Conservation (phyloP, 2,888 invertebrate genomes). For the Taphrorychus bicolor region DNA sequence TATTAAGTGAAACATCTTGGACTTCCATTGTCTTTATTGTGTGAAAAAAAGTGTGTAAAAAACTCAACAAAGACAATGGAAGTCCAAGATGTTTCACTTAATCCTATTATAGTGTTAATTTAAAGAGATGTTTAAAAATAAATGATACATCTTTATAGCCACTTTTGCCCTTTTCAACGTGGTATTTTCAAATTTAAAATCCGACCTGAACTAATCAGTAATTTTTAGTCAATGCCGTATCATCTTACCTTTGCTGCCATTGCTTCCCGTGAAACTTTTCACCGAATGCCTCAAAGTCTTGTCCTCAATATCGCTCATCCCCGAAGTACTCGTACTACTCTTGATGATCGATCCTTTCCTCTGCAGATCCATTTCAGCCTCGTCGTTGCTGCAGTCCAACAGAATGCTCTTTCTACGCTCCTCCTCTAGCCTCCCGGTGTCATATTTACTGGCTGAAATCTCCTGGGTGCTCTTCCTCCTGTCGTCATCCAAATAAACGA, state of each 20-base stretch:
- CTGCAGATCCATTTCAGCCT: constrained; percentile 13
- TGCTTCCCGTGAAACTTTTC: constrained; percentile 51
- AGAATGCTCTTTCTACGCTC: constrained; percentile 31
- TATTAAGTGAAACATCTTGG: too few species aligned
- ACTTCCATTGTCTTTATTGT: too few species aligned
- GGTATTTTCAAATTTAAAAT: too few species aligned
- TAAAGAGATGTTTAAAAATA: too few species aligned
- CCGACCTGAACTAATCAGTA: too few species aligned
- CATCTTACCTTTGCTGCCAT: constrained; percentile 43
- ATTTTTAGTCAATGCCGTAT: too few species aligned
- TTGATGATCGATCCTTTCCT: constrained; percentile 60
- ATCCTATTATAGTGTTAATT: too few species aligned
- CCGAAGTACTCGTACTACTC: constrained; percentile 56
- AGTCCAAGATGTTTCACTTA: too few species aligned
- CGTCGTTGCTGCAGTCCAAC: constrained; percentile 23
- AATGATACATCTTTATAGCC: too few species aligned
- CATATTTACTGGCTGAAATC: constrained; percentile 57
- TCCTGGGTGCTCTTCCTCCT: constrained; percentile 65
- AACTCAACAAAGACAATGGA: too few species aligned
- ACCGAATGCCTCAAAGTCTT: constrained; percentile 50
- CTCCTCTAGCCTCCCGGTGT: constrained; percentile 20
- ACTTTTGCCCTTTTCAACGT: too few species aligned
- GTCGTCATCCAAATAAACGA: constrained; percentile 35
- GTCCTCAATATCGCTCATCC: constrained; percentile 55
- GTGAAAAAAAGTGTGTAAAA: too few species aligned